Conservation (phyloP, 2,888 invertebrate species). For the Metacarcinus magister region DNA sequence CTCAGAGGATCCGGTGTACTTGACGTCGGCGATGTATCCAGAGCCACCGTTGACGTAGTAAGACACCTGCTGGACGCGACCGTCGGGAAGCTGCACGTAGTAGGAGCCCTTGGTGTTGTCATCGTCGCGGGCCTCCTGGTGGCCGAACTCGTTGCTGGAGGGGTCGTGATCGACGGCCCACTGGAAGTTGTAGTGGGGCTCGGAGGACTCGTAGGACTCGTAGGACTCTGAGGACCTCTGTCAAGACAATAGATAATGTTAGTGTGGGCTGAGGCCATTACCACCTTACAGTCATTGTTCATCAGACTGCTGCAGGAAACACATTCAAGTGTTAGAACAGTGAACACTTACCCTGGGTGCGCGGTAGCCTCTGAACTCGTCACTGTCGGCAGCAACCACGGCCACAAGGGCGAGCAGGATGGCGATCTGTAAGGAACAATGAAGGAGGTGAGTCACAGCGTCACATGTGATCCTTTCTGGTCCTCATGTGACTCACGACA, state of each 20-base stretch:
- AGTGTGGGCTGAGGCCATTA: background rate
- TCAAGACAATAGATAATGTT: background rate
- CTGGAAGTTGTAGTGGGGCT: slow-evolving; percentile 66
- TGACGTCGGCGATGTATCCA: slow-evolving; percentile 66
- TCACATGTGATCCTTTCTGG: background rate
- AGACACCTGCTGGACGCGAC: slow-evolving; percentile 59
- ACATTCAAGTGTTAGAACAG: background rate
- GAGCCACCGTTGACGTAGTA: slow-evolving; percentile 59
- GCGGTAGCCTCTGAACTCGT: slow-evolving; percentile 37
- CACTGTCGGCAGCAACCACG: slow-evolving; percentile 54
- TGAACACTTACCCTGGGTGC: background rate
- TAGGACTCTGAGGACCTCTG: background rate
- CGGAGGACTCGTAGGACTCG: slow-evolving; percentile 58
- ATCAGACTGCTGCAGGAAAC: background rate
- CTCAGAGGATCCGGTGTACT: slow-evolving; percentile 59
- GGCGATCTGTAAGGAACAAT: slow-evolving; percentile 34
- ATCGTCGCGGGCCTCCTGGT: slow-evolving; percentile 67
- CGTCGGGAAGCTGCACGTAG: slow-evolving; percentile 72
- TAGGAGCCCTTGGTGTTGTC: slow-evolving; percentile 70
- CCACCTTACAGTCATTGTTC: background rate
- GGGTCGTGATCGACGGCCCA: slow-evolving; percentile 64
- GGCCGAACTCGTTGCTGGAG: slow-evolving; percentile 70
- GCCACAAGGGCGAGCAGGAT: slow-evolving; percentile 53
- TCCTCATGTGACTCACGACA: background rate
- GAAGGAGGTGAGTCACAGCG: slow-evolving; percentile 6